A percentile compares a stretch with the other conserved stretches of the same genome.
phyloP scores from a whole-genome alignment of 2,113 vertebrate species.

The Triplophysa dalaica region DNA sequence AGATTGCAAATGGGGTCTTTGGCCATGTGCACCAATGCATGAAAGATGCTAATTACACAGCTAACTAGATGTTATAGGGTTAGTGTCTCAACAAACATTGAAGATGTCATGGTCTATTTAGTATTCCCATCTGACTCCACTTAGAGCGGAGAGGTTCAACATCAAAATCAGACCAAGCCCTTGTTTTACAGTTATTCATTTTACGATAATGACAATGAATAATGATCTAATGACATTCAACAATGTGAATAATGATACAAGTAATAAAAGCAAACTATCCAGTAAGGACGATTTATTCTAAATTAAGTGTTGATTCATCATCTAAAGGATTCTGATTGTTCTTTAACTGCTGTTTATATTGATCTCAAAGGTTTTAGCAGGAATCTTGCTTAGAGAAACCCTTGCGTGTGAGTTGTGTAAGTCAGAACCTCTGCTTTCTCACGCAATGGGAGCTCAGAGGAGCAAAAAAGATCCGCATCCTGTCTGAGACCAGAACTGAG shows the following conservation, averaged over 20 bases:
- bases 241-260: neutral
- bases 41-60: slow-evolving; percentile 55
- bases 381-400: slow-evolving; percentile 41
- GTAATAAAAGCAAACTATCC: neutral
- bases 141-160: slow-evolving; percentile 42
- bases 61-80: slow-evolving; percentile 54
- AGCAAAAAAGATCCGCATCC: slow-evolving; percentile 35
- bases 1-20: slow-evolving; percentile 35
- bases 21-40: slow-evolving; percentile 51
- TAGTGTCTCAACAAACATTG: slow-evolving; percentile 56
- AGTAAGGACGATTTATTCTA: too few relatives aligned
- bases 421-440: slow-evolving; percentile 41
- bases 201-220: too few relatives aligned
- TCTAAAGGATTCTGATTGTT: neutral
- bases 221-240: too few relatives aligned
- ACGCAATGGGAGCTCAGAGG: slow-evolving; percentile 59
- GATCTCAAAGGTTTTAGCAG: slow-evolving; percentile 41
- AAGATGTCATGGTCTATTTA: slow-evolving; percentile 60
- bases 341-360: neutral
- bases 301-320: too few relatives aligned
- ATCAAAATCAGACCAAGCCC: neutral
- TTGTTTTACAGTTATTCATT: neutral
- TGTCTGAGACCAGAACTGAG: neutral
- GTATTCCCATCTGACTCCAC: slow-evolving; percentile 62
- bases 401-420: slow-evolving; percentile 33